Evolutionary conservation across 2,113 vertebrate genomes (phyloP).

Genomic region (Axis porcinus): DNA sequence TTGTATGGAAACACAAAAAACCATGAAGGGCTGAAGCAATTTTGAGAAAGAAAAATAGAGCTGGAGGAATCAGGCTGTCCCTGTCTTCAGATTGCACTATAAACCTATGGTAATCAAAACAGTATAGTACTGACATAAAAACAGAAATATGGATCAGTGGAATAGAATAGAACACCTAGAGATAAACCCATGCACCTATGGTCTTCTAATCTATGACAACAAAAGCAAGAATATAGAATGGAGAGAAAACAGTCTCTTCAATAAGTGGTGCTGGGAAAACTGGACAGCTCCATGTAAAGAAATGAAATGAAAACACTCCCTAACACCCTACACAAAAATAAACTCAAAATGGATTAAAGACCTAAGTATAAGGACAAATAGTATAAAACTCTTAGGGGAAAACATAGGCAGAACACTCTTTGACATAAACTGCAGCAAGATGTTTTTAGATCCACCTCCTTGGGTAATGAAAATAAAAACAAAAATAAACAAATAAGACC

Average conservation of each 20-base stretch:
- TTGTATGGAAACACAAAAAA: neutral
- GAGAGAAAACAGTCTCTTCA: neutral
- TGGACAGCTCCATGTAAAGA: neutral
- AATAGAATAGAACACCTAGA: neutral
- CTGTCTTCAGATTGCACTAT: neutral
- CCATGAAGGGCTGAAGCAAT: neutral
- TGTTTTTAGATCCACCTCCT: neutral
- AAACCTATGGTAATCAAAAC: neutral
- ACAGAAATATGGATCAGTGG: neutral
- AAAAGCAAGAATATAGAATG: neutral
- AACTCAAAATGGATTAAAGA: neutral
- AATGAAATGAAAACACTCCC: neutral
- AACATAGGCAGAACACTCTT: neutral
- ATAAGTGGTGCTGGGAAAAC: neutral
- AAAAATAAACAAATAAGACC: neutral
- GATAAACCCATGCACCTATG: neutral
- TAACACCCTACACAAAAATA: neutral
- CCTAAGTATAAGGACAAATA: neutral
- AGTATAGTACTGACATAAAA: neutral
- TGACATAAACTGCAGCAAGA: neutral
- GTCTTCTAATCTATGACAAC: neutral
- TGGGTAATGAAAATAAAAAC: neutral
- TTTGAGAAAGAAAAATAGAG: neutral
- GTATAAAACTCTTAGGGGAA: neutral
- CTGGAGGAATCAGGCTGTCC: neutral